Evolutionary conservation across 2,888 invertebrate genomes (phyloP).

Genomic region (Dascillus cervinus): DNA sequence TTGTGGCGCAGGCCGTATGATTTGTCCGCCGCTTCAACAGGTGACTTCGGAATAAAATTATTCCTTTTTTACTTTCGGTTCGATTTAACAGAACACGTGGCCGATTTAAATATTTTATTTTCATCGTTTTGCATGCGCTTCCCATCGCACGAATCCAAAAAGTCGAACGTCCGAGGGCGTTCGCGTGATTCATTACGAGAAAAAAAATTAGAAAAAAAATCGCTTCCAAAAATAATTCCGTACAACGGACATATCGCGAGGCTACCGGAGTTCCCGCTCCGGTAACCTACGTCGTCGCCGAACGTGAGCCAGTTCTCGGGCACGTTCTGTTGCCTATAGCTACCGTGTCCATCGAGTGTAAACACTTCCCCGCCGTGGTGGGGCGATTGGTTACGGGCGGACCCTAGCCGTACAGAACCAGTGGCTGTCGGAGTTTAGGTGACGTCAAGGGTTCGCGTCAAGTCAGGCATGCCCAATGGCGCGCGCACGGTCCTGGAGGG

Average conservation of each 20-base stretch:
- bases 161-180: no score
- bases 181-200: no score
- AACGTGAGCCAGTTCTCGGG: conserved; percentile 23
- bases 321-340: conserved; percentile 44
- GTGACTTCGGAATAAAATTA: conserved; percentile 23
- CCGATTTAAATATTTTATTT: no score
- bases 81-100: no score
- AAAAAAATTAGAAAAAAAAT: no score
- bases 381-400: conserved; percentile 30
- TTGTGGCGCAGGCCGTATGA: conserved; percentile 35
- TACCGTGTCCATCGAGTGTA: conserved; percentile 43
- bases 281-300: conserved; percentile 18
- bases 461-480: conserved; percentile 39
- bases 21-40: conserved; percentile 36
- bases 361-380: conserved; percentile 42
- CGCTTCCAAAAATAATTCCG: no score
- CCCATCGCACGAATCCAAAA: no score
- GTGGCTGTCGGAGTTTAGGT: conserved; percentile 25
- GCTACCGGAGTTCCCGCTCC: conserved; percentile 9
- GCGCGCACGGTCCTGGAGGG: conserved; percentile 37
- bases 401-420: conserved; percentile 28
- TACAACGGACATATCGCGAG: no score
- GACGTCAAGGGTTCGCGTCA: conserved; percentile 35
- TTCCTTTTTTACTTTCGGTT: no score
- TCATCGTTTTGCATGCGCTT: no score